A percentile compares a stretch with the other conserved stretches of the same genome.
These are phyloP conservation scores for Calvadosia cruxmelitensis DNA, from an alignment of 30 jellyfish, hydroid and myxozoan genomes.

Conservation along the genomic window DNA sequence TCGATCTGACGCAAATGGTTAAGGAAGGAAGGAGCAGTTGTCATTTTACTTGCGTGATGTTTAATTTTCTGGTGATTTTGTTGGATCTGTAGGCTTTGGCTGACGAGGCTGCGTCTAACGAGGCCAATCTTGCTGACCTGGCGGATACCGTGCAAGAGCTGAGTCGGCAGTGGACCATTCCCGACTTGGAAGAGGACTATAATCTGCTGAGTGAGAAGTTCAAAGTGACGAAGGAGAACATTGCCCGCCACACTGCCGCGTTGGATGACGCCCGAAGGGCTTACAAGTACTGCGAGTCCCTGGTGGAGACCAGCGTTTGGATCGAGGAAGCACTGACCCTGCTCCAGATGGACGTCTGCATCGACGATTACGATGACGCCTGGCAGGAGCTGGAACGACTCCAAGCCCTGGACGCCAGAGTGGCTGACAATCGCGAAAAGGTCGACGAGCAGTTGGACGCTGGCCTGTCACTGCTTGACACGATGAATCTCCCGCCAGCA, in stretches of 20 bases:
- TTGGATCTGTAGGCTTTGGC: slow-evolving; percentile 38
- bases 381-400: slow-evolving; percentile 33
- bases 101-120: slow-evolving; percentile 36
- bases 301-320: slow-evolving; percentile 75
- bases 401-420: slow-evolving; percentile 32
- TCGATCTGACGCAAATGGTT: too few species aligned
- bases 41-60: too few species aligned
- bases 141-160: slow-evolving; percentile 17
- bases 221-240: slow-evolving; percentile 19
- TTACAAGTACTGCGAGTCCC: slow-evolving; percentile 14
- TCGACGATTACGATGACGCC: slow-evolving; percentile 36
- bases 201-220: slow-evolving; percentile 28
- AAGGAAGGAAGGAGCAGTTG: too few species aligned
- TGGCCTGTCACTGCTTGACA: slow-evolving; percentile 16
- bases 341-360: slow-evolving; percentile 22
- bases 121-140: slow-evolving; percentile 21
- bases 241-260: slow-evolving; percentile 16
- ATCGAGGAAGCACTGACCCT: slow-evolving; percentile 40
- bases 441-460: slow-evolving; percentile 22
- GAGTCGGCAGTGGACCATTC: slow-evolving; percentile 61
- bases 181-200: slow-evolving; percentile 55
- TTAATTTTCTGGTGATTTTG: too few species aligned
- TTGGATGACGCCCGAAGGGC: slow-evolving; percentile 38
- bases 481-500: slow-evolving; percentile 29
- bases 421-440: slow-evolving; percentile 16